These are phyloP conservation scores for Podotricha telesiphe DNA, from an alignment of 2,888 invertebrate species.

Conservation along the genomic window DNA sequence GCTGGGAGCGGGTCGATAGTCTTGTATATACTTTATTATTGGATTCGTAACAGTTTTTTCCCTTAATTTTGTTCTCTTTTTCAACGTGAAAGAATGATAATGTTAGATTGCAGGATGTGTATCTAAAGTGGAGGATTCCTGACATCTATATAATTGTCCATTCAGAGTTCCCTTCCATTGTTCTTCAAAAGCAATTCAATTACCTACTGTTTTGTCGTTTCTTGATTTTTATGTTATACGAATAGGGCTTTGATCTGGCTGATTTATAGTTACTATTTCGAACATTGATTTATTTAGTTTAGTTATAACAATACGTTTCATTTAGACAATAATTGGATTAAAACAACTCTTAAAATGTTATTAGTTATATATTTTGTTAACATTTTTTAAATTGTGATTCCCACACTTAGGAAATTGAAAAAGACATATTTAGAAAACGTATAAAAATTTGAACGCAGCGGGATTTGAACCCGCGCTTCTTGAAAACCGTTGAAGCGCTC, in stretches of 20 bases:
- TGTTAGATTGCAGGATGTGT: constrained; percentile 36
- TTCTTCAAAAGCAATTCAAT: constrained; percentile 36
- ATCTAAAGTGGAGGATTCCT: constrained; percentile 37
- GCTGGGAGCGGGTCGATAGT: no score
- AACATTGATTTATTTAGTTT: constrained; percentile 1
- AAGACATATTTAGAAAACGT: no score
- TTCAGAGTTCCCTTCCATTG: constrained; percentile 30
- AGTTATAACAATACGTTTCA: background rate
- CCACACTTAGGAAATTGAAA: no score
- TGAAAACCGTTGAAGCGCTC: no score
- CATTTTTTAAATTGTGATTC: no score
- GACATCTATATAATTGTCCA: constrained; percentile 35
- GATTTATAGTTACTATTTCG: constrained; percentile 14
- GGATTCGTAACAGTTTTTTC: background rate
- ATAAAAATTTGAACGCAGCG: no score
- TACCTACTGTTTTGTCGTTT: constrained; percentile 35
- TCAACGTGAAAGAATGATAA: constrained; percentile 31
- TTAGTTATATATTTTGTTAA: background rate
- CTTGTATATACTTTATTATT: background rate
- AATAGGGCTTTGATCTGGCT: constrained; percentile 13
- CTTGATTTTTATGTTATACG: constrained; percentile 18
- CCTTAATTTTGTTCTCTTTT: background rate
- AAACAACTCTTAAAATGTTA: constrained; percentile 1
- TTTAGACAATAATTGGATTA: constrained; percentile 10
- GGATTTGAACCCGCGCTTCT: no score